Evolutionary conservation across 2,113 vertebrate species (phyloP).

Genomic region (Mohoua ochrocephala): DNA sequence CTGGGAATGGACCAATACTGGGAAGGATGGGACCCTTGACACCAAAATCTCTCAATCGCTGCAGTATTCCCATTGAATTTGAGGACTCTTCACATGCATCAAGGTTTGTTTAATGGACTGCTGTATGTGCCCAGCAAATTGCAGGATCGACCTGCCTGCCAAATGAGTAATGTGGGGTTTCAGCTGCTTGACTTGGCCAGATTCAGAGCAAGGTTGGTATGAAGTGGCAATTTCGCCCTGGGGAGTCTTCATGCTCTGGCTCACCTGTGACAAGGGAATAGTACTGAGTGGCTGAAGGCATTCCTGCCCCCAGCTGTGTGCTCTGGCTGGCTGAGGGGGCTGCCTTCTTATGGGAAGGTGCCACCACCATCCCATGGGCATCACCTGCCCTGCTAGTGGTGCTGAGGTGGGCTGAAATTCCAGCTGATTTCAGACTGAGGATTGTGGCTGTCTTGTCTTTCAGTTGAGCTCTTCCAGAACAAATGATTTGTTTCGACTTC

Average conservation of each 20-base stretch:
- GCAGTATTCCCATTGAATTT: neutral
- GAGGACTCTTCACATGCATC: neutral
- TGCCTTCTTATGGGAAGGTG: neutral
- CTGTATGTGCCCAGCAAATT: neutral
- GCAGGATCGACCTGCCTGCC: neutral
- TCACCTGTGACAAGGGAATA: neutral
- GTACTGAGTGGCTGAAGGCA: neutral
- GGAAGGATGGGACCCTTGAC: neutral
- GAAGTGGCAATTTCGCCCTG: neutral
- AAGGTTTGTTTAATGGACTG: neutral
- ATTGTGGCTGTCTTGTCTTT: neutral
- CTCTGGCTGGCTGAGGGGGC: fast-evolving
- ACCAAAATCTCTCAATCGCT: neutral
- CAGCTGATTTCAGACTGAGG: neutral
- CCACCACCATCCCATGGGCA: neutral
- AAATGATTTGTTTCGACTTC: neutral
- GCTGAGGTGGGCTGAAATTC: neutral
- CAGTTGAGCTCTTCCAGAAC: neutral
- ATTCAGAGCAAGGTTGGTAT: neutral
- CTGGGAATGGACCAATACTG: neutral
- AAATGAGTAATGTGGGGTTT: neutral
- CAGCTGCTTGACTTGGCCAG: neutral
- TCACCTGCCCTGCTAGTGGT: too few relatives aligned
- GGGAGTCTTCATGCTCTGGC: neutral
- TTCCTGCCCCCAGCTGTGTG: neutral